Evolutionary conservation across 2,888 invertebrate species (phyloP), one percentile per base, ranked within the genome.

Genomic region (Drosophila kambysellisi): DNA sequence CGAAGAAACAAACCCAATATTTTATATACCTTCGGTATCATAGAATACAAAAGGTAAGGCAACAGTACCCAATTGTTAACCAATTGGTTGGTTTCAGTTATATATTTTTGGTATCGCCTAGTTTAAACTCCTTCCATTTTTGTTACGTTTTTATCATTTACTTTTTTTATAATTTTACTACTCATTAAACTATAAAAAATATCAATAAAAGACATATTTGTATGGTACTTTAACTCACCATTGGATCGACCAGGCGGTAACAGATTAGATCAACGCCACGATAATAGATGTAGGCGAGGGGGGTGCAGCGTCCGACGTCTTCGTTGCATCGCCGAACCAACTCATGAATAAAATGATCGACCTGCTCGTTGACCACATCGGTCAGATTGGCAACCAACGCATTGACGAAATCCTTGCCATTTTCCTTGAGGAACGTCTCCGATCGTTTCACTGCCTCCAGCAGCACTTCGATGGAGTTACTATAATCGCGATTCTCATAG

Each of bases 261-360:
- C 83, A 84, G 30, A 84, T 50, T 0, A 54, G 41, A 52, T 75
- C 69, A 0, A 79, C 74, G 7, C 84, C 77, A 3, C 66, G 58
- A 33, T 74, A 43, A 41, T 82, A 83, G 8, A 84, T 60, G n/a
- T 77, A 69, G 15, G 84, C 50, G 0, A 83, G 68, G 3, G 84
- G 84, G 0, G 11, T 32, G 51, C 83, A 83, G 29, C 29, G 63
- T 17, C 84, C 83, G 4, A 84, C 63, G 15, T 79, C 56, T 0
- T 11, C 12, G 9, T 9, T 58, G 15, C 53, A 46, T 70, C 48
- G 0, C 1, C 1, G 1, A 59, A 73, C 60, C 5, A 74, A 7
- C 17, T 33, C 33, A 0, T 59, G 29, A 1, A 64, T 29, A 46
- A 58, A 82, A 0, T 11, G 4, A 1, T 64, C 61, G n/a, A 83